Conservation (phyloP, 2,888 invertebrate genomes). For the Latrodectus elegans region DNA sequence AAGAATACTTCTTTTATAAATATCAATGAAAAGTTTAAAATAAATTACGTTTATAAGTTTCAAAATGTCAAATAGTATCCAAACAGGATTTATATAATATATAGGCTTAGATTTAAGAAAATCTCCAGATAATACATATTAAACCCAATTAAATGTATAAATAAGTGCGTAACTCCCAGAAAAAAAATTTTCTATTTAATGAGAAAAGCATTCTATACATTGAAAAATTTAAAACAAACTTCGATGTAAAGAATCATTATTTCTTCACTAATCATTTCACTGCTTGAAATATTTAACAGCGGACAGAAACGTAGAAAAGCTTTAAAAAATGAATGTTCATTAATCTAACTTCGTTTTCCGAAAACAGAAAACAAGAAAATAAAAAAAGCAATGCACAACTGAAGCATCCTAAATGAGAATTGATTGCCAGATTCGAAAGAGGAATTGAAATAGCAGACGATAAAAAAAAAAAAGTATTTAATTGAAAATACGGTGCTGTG, state of each 20-base stretch:
- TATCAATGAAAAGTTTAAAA: no score
- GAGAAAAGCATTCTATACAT: neutral
- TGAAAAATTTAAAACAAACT: neutral
- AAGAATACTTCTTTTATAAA: no score
- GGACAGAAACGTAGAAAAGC: neutral
- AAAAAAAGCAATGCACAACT: constrained; percentile 15
- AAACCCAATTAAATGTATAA: neutral
- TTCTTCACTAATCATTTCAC: neutral
- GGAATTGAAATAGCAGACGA: constrained; percentile 18
- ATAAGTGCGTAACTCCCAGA: neutral
- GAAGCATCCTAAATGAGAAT: constrained; percentile 44
- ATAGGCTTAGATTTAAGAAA: no score
- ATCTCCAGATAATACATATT: neutral
- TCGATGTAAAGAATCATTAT: neutral
- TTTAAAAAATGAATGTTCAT: constrained; percentile 36
- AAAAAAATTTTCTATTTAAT: neutral
- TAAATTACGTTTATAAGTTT: no score
- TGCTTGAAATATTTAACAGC: neutral
- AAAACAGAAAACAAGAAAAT: constrained; percentile 23
- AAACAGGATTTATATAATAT: no score
- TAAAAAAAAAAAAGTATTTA: constrained; percentile 34
- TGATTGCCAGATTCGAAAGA: constrained; percentile 49
- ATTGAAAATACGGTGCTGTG: constrained; percentile 33
- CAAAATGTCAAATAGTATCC: no score
- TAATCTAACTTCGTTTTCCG: constrained; percentile 41